Percentiles rank a stretch among this genome's conserved stretches.
Conservation (phyloP, 2,113 vertebrate species). For the Chloropsis cyanopogon region DNA sequence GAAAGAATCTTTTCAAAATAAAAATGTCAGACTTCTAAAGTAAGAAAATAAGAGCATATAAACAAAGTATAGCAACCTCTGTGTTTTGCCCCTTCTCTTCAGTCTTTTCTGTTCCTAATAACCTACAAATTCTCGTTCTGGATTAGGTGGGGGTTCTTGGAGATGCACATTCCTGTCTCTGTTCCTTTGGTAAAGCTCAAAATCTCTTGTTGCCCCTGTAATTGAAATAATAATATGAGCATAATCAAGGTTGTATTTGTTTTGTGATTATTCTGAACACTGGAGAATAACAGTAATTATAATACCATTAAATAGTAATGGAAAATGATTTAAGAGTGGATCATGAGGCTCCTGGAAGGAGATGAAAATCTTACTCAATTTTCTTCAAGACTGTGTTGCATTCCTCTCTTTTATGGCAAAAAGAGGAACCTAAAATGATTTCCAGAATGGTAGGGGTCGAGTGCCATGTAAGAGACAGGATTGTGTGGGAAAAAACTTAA, state of each 20-base stretch:
- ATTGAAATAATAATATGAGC: slow-evolving; percentile 25
- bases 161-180: neutral
- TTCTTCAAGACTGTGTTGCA: neutral
- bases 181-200: neutral
- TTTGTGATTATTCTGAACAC: slow-evolving; percentile 28
- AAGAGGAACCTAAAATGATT: neutral
- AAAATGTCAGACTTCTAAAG: neutral
- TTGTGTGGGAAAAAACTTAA: neutral
- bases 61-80: neutral
- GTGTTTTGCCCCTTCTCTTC: neutral
- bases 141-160: neutral
- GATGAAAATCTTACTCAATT: neutral
- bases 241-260: slow-evolving; percentile 45
- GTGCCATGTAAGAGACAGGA: neutral
- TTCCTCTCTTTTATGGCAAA: neutral
- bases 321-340: slow-evolving; percentile 22
- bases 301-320: slow-evolving; percentile 38
- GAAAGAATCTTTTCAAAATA: neutral
- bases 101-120: neutral
- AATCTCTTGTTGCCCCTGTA: slow-evolving; percentile 15
- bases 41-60: neutral
- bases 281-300: slow-evolving; percentile 48
- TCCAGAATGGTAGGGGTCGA: neutral
- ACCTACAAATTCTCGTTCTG: neutral
- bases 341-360: slow-evolving; percentile 4